Base-by-base conservation (phyloP, 2,888 invertebrate genomes). In the Ichneumon xanthorius region DNA sequence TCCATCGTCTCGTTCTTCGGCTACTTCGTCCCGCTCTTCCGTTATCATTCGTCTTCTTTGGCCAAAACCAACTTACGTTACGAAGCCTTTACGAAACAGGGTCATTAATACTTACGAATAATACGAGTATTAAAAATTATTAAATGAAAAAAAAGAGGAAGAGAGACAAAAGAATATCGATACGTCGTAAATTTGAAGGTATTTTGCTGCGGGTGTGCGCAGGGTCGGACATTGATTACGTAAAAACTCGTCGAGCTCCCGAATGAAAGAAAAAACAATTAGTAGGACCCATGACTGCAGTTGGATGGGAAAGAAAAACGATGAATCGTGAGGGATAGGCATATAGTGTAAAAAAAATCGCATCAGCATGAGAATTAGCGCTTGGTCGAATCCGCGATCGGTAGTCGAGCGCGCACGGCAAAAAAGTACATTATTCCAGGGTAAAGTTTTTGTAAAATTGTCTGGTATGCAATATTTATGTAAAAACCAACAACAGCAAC, bases 41-140 rank as follows among this genome's bases (percentile, higher is more conserved):
- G 55, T 85, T 82, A 80, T 68, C 26, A 75, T 80, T 76, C 30
- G 73, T 73, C 84, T 87, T 89, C 87, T 88, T 91, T 88, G 91
- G 91, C 90, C 91, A 89, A 90, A 90, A 82, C 87, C 89, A 90
- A 91, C 89, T 92, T 92, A 92, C 87, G 91, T 92, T 92, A 90
- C 89, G 89, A 93, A 93, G 92, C 92, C 92, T 93, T 93, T 90
- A 92, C 89, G 90, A 92, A 93, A 93, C 92, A 93, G 92, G 92
- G 92, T 93, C 91, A 90, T 91, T 91, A 90, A 92, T 91, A 92
- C 90, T 92, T 92, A 92, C 90, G 90, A 91, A 89, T 92, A 90
- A 91, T 91, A 90, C 90, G 89, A 90, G 90, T 92, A 92, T 91
- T 91, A 90, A 90, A 92, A 48, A 91, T 90, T 91, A 90, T 91